Conservation (phyloP, 2,888 invertebrate genomes). For the Leuctra nigra region DNA sequence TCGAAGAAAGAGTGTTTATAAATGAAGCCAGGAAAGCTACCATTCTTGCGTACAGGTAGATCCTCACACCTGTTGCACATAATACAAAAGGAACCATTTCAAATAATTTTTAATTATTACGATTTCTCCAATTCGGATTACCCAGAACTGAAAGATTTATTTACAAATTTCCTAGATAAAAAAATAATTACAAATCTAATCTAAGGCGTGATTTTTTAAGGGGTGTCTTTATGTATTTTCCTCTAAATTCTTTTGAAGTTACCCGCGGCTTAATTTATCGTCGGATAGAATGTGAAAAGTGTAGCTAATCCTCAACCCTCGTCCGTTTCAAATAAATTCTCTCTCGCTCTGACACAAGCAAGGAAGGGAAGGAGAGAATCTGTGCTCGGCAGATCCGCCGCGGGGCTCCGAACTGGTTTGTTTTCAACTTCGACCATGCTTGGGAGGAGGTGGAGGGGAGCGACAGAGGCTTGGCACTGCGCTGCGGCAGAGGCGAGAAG, state of each 20-base stretch:
- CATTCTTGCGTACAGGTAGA: too few species aligned
- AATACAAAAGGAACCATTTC: too few species aligned
- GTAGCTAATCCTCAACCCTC: conserved; percentile 15
- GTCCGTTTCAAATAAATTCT: conserved; percentile 8
- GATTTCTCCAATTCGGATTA: too few species aligned
- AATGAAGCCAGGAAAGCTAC: too few species aligned
- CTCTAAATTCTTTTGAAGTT: conserved; percentile 14
- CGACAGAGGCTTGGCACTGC: neutral
- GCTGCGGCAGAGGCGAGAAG: neutral
- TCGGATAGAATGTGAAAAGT: conserved; percentile 12
- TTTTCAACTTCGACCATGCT: neutral
- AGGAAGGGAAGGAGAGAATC: neutral
- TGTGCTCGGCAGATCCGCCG: neutral
- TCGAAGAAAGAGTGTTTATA: too few species aligned
- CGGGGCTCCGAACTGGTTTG: neutral
- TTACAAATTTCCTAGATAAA: neutral
- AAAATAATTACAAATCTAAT: conserved; percentile 9
- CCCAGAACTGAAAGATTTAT: conserved; percentile 5
- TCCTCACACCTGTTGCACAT: too few species aligned
- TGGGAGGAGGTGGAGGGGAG: neutral
- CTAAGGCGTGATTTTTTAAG: conserved; percentile 1
- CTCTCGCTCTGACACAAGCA: neutral
- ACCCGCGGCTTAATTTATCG: conserved; percentile 16
- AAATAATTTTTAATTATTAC: too few species aligned
- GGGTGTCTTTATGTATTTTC: conserved; percentile 10